Conservation (phyloP, 2,888 invertebrate genomes). For the Resseliella maxima region DNA sequence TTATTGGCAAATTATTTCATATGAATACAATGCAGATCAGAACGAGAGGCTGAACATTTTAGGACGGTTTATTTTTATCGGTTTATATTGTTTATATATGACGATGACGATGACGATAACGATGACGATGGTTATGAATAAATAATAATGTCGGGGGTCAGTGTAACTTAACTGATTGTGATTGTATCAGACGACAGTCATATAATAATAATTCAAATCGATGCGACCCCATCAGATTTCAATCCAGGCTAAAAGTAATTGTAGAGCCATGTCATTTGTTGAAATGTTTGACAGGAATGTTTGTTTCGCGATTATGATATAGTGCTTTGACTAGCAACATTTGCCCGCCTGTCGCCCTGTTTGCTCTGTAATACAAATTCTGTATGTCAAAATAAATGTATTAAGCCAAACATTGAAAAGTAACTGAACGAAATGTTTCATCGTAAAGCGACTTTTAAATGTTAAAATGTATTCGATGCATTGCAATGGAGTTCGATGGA, state of each 20-base stretch:
- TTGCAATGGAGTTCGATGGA: constrained; percentile 25
- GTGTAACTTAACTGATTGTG: constrained; percentile 6
- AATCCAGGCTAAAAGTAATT: neutral
- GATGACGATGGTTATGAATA: neutral
- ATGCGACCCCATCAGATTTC: constrained; percentile 38
- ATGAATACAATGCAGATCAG: neutral
- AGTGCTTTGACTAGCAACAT: neutral
- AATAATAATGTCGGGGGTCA: neutral
- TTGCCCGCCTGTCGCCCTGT: no score
- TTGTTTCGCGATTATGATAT: neutral
- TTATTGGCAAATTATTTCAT: neutral
- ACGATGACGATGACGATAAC: neutral
- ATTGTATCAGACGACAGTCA: neutral
- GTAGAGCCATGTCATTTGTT: no score
- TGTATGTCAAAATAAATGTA: neutral
- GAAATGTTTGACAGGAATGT: neutral
- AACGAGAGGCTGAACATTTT: neutral
- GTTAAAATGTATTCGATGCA: constrained; percentile 23
- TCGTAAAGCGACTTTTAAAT: constrained; percentile 9
- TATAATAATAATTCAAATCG: neutral
- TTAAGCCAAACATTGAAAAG: constrained; percentile 7
- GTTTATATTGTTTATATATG: neutral
- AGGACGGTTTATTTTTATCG: neutral
- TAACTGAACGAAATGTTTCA: neutral
- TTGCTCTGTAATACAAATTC: neutral